Evolutionary conservation across 2,888 invertebrate species (phyloP).

Genomic region (Rhingia campestris): DNA sequence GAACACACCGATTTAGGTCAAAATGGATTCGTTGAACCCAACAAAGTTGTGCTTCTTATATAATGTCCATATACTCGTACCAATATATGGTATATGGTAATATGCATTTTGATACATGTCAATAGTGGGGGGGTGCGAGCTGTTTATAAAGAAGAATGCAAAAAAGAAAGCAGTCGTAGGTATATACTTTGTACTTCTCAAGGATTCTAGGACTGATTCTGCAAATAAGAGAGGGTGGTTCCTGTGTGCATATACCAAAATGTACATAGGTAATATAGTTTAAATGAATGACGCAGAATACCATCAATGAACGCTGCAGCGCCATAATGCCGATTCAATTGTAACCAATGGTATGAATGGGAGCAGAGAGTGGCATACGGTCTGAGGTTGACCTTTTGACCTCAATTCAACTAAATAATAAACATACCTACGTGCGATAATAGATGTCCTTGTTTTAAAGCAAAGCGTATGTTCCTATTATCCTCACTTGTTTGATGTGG

Average conservation of each 20-base stretch:
- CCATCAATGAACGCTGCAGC: constrained; percentile 44
- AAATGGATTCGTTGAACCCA: constrained; percentile 66
- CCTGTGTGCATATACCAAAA: not conserved
- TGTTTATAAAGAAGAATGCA: too few relatives aligned
- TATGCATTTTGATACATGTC: too few relatives aligned
- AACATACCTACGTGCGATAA: too few relatives aligned
- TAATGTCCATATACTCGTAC: not conserved
- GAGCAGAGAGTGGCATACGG: constrained; percentile 29
- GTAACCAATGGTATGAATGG: constrained; percentile 56
- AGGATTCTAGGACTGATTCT: constrained; percentile 35
- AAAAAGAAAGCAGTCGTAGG: too few relatives aligned
- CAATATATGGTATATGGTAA: too few relatives aligned
- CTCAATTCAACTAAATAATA: constrained; percentile 33
- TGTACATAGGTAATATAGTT: not conserved
- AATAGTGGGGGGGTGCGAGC: too few relatives aligned
- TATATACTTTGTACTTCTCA: constrained; percentile 20
- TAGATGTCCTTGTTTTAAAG: constrained; percentile 42
- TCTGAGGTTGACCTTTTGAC: constrained; percentile 67
- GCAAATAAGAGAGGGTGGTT: not conserved
- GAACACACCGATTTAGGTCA: constrained; percentile 57
- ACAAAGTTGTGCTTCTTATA: constrained; percentile 32
- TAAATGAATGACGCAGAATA: constrained; percentile 63
- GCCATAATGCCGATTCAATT: constrained; percentile 25
- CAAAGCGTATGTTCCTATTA: constrained; percentile 4
- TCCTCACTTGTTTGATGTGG: constrained; percentile 21